Conservation (phyloP, 2,797 vertebrate genomes). For the Rhyacichthys aspro region DNA sequence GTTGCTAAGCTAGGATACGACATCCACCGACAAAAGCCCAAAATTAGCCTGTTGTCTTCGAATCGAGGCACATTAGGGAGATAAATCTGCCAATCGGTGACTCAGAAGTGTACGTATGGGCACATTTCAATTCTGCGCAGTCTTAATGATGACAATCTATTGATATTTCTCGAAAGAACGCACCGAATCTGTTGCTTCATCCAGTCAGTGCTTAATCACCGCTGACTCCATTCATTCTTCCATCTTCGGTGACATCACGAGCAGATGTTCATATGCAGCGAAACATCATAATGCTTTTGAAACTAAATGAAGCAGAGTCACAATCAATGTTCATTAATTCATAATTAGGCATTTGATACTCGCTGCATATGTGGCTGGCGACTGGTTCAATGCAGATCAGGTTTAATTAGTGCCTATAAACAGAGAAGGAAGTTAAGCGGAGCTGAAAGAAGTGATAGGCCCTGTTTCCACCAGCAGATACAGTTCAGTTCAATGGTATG, state of each 20-base stretch:
- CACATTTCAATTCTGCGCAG: background rate
- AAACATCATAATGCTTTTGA: conserved; percentile 49
- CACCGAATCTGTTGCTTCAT: conserved; percentile 15
- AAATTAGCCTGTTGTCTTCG: background rate
- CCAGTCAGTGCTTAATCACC: conserved; percentile 34
- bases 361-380: conserved; percentile 26
- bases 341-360: conserved; percentile 33
- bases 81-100: background rate
- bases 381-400: conserved; percentile 8
- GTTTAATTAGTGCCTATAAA: conserved; percentile 20
- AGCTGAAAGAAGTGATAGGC: conserved; percentile 7
- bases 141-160: background rate
- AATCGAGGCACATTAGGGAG: conserved; percentile 34
- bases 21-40: background rate
- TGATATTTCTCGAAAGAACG: conserved; percentile 18
- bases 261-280: conserved; percentile 40
- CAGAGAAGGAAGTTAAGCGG: conserved; percentile 15
- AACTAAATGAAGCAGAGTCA: conserved; percentile 49
- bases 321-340: conserved; percentile 55
- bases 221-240: conserved; percentile 25
- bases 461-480: background rate
- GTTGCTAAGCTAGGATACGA: background rate
- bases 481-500: background rate
- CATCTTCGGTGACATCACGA: conserved; percentile 36
- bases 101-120: too few species aligned